Percentiles rank a stretch among this genome's conserved stretches.
phyloP scores from a whole-genome alignment of 1,140 invertebrate species.

The Scaptodrosophila lebanonensis region DNA sequence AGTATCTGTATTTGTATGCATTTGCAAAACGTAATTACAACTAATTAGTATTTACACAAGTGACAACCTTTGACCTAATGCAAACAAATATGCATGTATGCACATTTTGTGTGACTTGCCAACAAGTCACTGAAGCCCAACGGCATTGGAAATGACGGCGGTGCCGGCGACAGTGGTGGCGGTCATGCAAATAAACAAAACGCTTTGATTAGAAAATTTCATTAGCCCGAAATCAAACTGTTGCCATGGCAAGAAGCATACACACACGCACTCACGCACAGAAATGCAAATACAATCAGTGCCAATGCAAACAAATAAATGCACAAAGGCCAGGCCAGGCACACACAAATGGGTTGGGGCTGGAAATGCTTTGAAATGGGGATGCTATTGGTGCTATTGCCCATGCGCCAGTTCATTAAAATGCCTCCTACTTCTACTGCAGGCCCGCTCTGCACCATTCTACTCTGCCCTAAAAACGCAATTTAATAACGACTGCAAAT shows the following conservation, averaged over 20 bases:
- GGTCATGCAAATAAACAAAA: conserved; percentile 67
- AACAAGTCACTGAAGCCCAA: conserved; percentile 57
- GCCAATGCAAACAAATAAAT: conserved; percentile 71
- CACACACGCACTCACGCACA: conserved; percentile 9
- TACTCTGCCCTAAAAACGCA: conserved; percentile 55
- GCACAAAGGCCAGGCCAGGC: conserved; percentile 47
- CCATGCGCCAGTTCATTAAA: conserved; percentile 70
- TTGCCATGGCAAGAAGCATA: conserved; percentile 42
- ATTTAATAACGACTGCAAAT: conserved; percentile 74
- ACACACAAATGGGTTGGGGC: neutral
- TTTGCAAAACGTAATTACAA: conserved; percentile 71
- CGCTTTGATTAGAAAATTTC: conserved; percentile 75
- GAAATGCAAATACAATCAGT: conserved; percentile 71
- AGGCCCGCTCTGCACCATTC: conserved; percentile 10
- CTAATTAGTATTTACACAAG: conserved; percentile 74
- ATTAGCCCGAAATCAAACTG: conserved; percentile 71
- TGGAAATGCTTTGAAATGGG: neutral
- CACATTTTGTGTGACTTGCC: conserved; percentile 25
- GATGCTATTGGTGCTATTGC: conserved; percentile 12
- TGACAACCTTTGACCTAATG: conserved; percentile 73
- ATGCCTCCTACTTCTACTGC: conserved; percentile 18
- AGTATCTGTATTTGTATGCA: conserved; percentile 32
- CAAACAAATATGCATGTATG: conserved; percentile 38
- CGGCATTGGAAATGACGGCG: too few relatives aligned
- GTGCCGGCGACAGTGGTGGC: conserved; percentile 20